Evolutionary conservation across 2,797 vertebrate species (phyloP), one percentile per base, ranked within the genome.

Genomic region (Furcifer pardalis): DNA sequence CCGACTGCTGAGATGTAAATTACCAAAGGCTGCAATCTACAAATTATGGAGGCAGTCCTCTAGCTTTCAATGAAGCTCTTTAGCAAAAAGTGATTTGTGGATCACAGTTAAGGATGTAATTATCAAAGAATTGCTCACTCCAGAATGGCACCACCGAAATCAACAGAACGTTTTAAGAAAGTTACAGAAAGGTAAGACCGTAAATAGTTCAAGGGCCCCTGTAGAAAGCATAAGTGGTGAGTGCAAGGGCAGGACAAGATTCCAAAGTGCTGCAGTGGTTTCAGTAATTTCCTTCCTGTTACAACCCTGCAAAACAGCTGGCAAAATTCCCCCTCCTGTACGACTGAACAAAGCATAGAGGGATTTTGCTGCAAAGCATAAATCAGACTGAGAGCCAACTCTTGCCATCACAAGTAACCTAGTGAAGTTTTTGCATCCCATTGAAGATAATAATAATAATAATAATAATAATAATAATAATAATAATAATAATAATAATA

Each of bases 11-110:
- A 65, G 81, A 84, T 77, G 74, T 65, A 81, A 27, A 84, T 82
- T 86, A 86, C 84, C 27, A 17, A 86, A 82, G 79, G 79, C 84
- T 86, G 79, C 79, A 86, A 86, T 86, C 84, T 82, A 86, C 84
- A 86, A 86, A 86, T 86, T 86, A 86, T 40, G 56, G 79, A 77
- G 79, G 84, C 73, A 86, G 79, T 82, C 79, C 84, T 86, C 65
- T 86, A 77, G 84, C 84, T 86, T 82, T 86, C 79, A 82, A 62
- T 77, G 79, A 32, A 86, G 79, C 59, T 63, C 79, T 86, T 86
- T 82, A 86, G 79, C 84, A 86, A 86, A 76, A 82, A 86, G 79
- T 86, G 84, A 86, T 86, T 86, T 77, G 79, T 86, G 56, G 79
- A 82, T 86, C 79, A 86, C 79, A 86, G 66, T 63, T 77, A 71